A percentile compares a stretch with the other conserved stretches of the same genome.
These are phyloP conservation scores for Patella depressa DNA, from an alignment of 2,888 invertebrate species.

Conservation along the genomic window DNA sequence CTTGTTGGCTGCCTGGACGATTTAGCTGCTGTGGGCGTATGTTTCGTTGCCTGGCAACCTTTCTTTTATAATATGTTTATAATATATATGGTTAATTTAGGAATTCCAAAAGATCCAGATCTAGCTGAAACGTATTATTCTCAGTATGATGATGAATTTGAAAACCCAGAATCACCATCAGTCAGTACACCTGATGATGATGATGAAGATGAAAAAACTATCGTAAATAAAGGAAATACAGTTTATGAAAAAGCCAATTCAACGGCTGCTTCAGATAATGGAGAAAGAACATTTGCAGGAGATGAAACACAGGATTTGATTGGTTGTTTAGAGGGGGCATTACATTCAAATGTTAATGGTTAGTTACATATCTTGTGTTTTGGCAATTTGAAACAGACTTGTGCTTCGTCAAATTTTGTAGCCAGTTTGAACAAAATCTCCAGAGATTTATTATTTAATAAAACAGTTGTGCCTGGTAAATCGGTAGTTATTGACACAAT, in stretches of 20 bases:
- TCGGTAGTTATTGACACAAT: too few species aligned
- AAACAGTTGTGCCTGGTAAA: background rate
- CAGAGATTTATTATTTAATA: too few species aligned
- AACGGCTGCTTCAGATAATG: constrained; percentile 37
- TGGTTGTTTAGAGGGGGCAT: constrained; percentile 61
- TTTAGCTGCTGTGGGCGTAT: too few species aligned
- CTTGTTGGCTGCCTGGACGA: too few species aligned
- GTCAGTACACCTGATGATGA: constrained; percentile 35
- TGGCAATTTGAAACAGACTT: too few species aligned
- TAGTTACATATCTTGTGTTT: constrained; percentile 8
- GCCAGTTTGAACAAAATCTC: too few species aligned
- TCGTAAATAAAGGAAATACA: constrained; percentile 32
- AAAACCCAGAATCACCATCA: constrained; percentile 14
- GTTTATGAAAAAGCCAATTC: constrained; percentile 15
- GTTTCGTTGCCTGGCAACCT: too few species aligned
- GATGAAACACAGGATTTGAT: constrained; percentile 43
- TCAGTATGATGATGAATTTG: constrained; percentile 57
- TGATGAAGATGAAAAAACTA: constrained; percentile 38
- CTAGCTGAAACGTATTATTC: constrained; percentile 69
- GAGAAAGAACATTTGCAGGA: constrained; percentile 28
- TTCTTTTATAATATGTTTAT: too few species aligned
- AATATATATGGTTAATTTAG: constrained; percentile 40
- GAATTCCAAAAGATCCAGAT: constrained; percentile 67
- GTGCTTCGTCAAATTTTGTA: too few species aligned
- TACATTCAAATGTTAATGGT: constrained; percentile 59